Percentiles rank a stretch among this genome's conserved stretches.
Evolutionary conservation across 1,140 invertebrate genomes (phyloP).

Genomic region (Formica selysi): DNA sequence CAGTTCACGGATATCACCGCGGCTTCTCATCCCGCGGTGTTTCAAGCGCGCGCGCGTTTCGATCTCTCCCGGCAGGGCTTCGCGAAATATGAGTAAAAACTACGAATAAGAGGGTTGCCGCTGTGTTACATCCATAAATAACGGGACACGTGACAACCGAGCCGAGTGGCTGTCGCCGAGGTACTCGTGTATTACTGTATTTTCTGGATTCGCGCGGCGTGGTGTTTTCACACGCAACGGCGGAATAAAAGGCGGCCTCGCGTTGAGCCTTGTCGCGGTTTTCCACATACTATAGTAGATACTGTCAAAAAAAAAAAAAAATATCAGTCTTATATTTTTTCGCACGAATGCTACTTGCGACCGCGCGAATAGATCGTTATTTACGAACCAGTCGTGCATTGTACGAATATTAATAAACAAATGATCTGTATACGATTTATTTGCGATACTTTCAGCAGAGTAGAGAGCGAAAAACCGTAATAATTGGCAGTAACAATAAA

Average conservation of each 20-base stretch:
- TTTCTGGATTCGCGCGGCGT: constrained; percentile 57
- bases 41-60: constrained; percentile 44
- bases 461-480: not conserved
- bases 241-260: constrained; percentile 47
- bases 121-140: constrained; percentile 82
- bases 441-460: not conserved
- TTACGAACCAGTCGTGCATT: not conserved
- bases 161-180: constrained; percentile 74
- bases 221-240: constrained; percentile 54
- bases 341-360: constrained; percentile 8
- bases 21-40: constrained; percentile 69
- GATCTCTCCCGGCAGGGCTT: constrained; percentile 64
- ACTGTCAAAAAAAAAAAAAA: constrained; percentile 8
- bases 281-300: constrained; percentile 22
- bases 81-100: constrained; percentile 84
- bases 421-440: constrained; percentile 16
- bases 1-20: constrained; percentile 75
- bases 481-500: constrained; percentile 26
- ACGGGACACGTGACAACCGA: constrained; percentile 79
- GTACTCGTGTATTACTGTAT: constrained; percentile 68
- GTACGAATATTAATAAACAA: constrained; percentile 17
- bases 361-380: constrained; percentile 14
- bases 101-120: constrained; percentile 83
- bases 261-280: constrained; percentile 50
- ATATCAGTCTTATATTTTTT: constrained; percentile 42